Evolutionary conservation across 2,797 vertebrate genomes (phyloP).

Genomic region (Parotocinclus haroldoi): DNA sequence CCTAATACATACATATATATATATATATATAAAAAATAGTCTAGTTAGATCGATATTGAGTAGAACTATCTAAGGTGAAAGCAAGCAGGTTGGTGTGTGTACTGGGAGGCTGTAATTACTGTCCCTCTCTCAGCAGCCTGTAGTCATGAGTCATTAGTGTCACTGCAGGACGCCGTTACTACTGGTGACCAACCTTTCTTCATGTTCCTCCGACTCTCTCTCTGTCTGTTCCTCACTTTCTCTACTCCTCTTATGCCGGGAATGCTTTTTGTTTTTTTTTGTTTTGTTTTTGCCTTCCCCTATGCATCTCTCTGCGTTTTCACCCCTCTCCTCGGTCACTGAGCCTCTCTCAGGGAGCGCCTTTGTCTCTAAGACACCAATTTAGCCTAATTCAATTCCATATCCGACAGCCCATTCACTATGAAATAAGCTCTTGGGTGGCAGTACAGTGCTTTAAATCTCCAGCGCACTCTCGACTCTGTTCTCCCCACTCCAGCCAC

Average conservation of each 20-base stretch:
- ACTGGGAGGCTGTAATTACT: constrained; percentile 53
- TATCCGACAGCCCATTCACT: constrained; percentile 50
- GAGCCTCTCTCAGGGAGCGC: constrained; percentile 40
- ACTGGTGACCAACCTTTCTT: constrained; percentile 43
- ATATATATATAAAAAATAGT: no score
- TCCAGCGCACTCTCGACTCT: constrained; percentile 7
- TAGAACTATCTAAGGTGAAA: no score
- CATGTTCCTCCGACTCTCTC: constrained; percentile 4
- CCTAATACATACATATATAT: no score
- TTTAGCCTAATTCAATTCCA: constrained; percentile 50
- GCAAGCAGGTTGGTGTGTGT: no score
- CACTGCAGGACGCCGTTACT: constrained; percentile 45
- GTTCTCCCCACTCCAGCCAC: constrained; percentile 14
- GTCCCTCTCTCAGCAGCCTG: constrained; percentile 39
- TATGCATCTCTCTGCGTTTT: constrained; percentile 7
- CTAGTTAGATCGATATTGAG: no score
- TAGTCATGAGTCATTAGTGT: constrained; percentile 52
- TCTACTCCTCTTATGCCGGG: constrained; percentile 5
- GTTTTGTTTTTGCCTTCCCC: no score
- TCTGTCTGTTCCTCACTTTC: constrained; percentile 10
- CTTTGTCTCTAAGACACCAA: constrained; percentile 49
- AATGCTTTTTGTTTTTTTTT: constrained; percentile 1
- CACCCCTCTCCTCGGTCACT: constrained; percentile 27
- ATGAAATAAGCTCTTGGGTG: constrained; percentile 41
- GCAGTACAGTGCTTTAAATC: constrained; percentile 23